These are phyloP conservation scores for Drosophila cyrtoloma DNA, from an alignment of 2,888 invertebrate genomes.

Conservation along the genomic window DNA sequence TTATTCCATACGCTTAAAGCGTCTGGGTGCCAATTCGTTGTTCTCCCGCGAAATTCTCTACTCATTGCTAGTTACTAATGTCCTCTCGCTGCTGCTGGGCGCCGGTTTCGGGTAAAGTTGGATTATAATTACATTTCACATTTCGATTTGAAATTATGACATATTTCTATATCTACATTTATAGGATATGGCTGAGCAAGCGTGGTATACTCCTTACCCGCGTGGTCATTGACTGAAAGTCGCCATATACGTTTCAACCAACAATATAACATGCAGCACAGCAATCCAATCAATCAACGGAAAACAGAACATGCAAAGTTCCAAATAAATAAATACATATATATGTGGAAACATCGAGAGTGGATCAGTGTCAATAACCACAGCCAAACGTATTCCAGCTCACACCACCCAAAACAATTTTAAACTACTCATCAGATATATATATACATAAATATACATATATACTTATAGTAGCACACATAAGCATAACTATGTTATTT, in stretches of 20 bases:
- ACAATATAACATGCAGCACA: constrained; percentile 42
- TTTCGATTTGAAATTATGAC: background rate
- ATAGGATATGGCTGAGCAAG: constrained; percentile 89
- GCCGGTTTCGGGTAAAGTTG: constrained; percentile 94
- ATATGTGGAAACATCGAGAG: constrained; percentile 22
- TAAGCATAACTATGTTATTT: constrained; percentile 45
- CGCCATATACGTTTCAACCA: constrained; percentile 52
- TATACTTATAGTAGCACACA: constrained; percentile 32
- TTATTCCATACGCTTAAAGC: constrained; percentile 89
- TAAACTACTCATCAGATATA: constrained; percentile 41
- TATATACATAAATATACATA: constrained; percentile 38
- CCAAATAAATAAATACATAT: constrained; percentile 42
- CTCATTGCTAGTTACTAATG: constrained; percentile 95
- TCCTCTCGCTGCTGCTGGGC: constrained; percentile 94
- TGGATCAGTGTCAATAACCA: constrained; percentile 52
- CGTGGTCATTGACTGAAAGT: constrained; percentile 84
- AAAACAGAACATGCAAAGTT: constrained; percentile 61
- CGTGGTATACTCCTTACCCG: constrained; percentile 85
- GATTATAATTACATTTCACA: background rate
- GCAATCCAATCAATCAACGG: constrained; percentile 57
- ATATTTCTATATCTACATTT: constrained; percentile 65
- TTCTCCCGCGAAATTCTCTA: constrained; percentile 96
- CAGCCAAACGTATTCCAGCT: constrained; percentile 76
- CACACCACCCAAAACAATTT: constrained; percentile 38
- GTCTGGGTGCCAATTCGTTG: constrained; percentile 91